Percentiles rank a stretch among this genome's conserved stretches.
Conservation (phyloP, 2,797 vertebrate genomes). For the Schizothorax lantsangensis region DNA sequence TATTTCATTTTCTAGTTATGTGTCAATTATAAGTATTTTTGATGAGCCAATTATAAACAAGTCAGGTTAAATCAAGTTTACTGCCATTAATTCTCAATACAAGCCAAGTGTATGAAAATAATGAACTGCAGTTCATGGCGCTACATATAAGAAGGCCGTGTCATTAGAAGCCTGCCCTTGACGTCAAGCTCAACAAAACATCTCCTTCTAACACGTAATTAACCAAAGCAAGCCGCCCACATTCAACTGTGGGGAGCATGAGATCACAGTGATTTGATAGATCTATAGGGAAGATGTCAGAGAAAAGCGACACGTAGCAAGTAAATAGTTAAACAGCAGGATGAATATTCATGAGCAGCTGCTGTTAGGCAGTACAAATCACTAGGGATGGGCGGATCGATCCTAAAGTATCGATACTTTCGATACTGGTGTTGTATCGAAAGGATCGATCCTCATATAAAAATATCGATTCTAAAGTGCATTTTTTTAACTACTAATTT, state of each 20-base stretch:
- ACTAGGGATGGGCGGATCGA: too few species aligned
- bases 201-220: constrained; percentile 19
- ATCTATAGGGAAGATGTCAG: constrained; percentile 35
- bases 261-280: background rate
- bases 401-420: too few species aligned
- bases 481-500: too few species aligned
- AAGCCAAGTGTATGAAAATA: background rate
- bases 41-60: constrained; percentile 13
- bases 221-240: background rate
- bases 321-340: constrained; percentile 10
- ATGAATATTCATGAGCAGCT: constrained; percentile 59
- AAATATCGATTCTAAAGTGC: too few species aligned
- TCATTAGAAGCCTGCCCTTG: background rate
- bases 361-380: constrained; percentile 15
- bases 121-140: background rate
- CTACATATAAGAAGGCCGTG: background rate
- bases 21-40: background rate
- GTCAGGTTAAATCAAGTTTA: background rate
- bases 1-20: background rate
- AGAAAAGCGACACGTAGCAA: background rate
- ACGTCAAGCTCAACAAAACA: constrained; percentile 5
- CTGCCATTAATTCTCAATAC: background rate
- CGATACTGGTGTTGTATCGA: too few species aligned
- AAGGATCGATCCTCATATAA: too few species aligned
- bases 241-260: background rate